Evolutionary conservation across 2,888 invertebrate species (phyloP).

Genomic region (Coleophora flavipennella): DNA sequence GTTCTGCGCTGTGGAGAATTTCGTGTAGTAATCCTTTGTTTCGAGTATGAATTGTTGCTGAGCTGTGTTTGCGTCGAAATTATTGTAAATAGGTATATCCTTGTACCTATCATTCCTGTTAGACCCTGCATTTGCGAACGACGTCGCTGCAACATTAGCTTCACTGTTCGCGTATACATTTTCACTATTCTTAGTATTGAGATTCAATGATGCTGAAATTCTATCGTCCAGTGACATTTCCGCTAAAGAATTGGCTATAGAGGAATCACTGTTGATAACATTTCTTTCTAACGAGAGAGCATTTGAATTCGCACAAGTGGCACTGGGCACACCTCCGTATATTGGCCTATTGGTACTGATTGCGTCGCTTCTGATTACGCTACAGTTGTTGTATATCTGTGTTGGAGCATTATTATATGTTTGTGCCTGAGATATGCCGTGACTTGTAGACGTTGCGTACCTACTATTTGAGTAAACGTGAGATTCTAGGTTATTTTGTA

Average conservation of each 20-base stretch:
- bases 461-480: slow-evolving; percentile 34
- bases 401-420: slow-evolving; percentile 37
- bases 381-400: slow-evolving; percentile 28
- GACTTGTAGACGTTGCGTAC: slow-evolving; percentile 21
- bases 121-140: slow-evolving; percentile 22
- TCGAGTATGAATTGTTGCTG: slow-evolving; percentile 54
- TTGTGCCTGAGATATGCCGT: slow-evolving; percentile 16
- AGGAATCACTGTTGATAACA: slow-evolving; percentile 19
- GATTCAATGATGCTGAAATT: slow-evolving; percentile 64
- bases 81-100: slow-evolving; percentile 50
- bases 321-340: slow-evolving; percentile 30
- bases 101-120: slow-evolving; percentile 27
- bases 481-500: slow-evolving; percentile 36
- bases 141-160: slow-evolving; percentile 26
- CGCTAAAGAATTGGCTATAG: slow-evolving; percentile 29
- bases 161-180: slow-evolving; percentile 46
- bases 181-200: slow-evolving; percentile 53
- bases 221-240: slow-evolving; percentile 60
- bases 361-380: slow-evolving; percentile 7
- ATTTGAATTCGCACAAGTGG: slow-evolving; percentile 27
- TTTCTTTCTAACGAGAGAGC: slow-evolving; percentile 34
- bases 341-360: too few species aligned
- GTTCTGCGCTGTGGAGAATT: slow-evolving; percentile 43
- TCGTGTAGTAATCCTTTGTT: slow-evolving; percentile 60
- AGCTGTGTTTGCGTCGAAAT: slow-evolving; percentile 42